Evolutionary conservation across 2,113 vertebrate genomes (phyloP), one percentile per base, ranked within the genome.

Genomic region (Chauna torquata): DNA sequence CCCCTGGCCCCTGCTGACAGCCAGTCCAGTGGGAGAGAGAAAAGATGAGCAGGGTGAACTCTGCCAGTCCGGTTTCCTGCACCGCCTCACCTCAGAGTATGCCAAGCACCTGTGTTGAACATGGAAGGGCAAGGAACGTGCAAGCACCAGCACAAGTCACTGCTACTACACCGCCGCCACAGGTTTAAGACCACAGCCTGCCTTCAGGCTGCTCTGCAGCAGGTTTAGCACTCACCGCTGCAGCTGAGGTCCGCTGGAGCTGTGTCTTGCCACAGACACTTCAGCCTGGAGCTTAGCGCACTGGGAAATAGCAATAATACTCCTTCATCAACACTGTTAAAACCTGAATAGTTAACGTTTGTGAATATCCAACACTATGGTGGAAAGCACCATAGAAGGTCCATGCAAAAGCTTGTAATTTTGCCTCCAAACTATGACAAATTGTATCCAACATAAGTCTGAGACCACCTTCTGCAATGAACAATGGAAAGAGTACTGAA

Each of bases 191-290:
- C 14, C 58, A 57, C 18, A 64, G 57, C 30, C 42, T 23, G 44
- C 34, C 61, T 62, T 18, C 65, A 66, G 17, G 9, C 40, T 0
- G 4, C 66, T 40, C 45, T 27, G 49, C 0, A 0, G 8, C n/a
- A 11, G 0, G 16, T 6, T 28, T 15, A n/a, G 59, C 47, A 24
- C 66, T 61, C 71, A 50, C 17, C 71, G 62, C 38, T 61, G 38
- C 86, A 80, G 1, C 8, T 2, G 44, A 57, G 57, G 8, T 34
- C 55, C 47, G 61, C 3, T 0, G 6, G 30, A 80, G 57, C 61
- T 9, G 5, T 4, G 28, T 50, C 57, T 40, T 82, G 38, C 71
- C 42, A 34, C 0, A 0, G 38, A 49, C 16, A 25, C 42, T 8
- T 2, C 0, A 62, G 86, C 27, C 52, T 54, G 57, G 34, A 61